Evolutionary conservation across 2,888 invertebrate genomes (phyloP).

Genomic region (Dioctria linearis): DNA sequence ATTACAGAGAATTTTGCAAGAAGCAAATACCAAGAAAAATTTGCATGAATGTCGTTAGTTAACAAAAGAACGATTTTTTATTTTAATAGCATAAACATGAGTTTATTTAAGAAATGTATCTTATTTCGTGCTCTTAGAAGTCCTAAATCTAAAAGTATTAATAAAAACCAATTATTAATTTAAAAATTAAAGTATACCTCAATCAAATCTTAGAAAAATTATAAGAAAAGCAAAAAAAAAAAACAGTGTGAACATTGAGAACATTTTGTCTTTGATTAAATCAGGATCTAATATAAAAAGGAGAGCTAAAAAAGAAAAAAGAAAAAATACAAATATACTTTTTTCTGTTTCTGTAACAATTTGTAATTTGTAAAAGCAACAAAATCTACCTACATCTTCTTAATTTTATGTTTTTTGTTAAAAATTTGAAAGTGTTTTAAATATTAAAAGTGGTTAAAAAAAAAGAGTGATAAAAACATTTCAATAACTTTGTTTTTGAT

Average conservation of each 20-base stretch:
- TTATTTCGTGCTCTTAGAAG: conserved; percentile 59
- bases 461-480: neutral
- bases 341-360: too few species aligned
- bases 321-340: too few species aligned
- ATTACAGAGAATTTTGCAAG: too few species aligned
- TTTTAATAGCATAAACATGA: conserved; percentile 54
- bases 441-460: neutral
- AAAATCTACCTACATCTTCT: too few species aligned
- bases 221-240: neutral
- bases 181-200: conserved; percentile 17
- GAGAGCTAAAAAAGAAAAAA: too few species aligned
- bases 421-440: neutral
- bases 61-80: conserved; percentile 42
- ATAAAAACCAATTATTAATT: conserved; percentile 54
- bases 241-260: neutral
- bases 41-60: conserved; percentile 47
- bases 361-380: too few species aligned
- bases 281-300: too few species aligned
- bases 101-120: conserved; percentile 56
- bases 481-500: neutral
- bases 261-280: neutral
- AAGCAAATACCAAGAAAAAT: neutral
- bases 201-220: too few species aligned
- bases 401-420: neutral
- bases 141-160: conserved; percentile 58